Base-by-base conservation (phyloP, 1,140 invertebrate species). In the Telenomus remus region DNA sequence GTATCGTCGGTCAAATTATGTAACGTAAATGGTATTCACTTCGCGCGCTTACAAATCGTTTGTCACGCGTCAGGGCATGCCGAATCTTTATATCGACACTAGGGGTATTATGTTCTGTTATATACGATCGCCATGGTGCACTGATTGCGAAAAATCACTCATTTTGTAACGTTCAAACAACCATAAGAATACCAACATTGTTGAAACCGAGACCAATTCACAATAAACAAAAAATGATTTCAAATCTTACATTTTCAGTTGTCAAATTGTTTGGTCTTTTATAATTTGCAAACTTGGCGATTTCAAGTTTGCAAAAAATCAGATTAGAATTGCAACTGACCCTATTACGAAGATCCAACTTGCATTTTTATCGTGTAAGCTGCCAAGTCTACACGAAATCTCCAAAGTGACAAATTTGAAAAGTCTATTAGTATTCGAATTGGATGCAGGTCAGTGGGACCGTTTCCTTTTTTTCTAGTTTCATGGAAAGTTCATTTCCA, bases 21-120 rank as follows among this genome's bases (percentile, higher is more conserved):
- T 72, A 72, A 72, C 54, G 13, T 63, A 72, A 72, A 72, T 57
- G 59, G 46, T 64, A 64, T 72, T 57, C 69, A 59, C 64, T 72
- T 72, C 53, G 59, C 59, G 69, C 59, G 54, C 53, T 64, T 53
- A 47, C 69, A 60, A 73, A 73, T 73, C 55, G 60, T 65, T 73
- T 73, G 55, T 73, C 54, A 73, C 69, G 61, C 55, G 69, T 59
- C 50, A 60, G 54, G 55, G 33, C 37, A 19, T 46, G 42, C 39
- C 35, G 60, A 64, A 71, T 63, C 57, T 27, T 44, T 46, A 42
- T 48, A 60, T 60, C 55, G 55, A 54, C 35, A 39, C n/a, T 39
- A 4, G 1, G 9, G 37, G n/a, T n/a, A 39, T 39, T 11, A 9
- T 39, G n/a, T 11, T 39, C 37, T 39, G 37, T 11, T 11, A 39